These are phyloP conservation scores for Coregonus ussuriensis DNA, from an alignment of 2,797 vertebrate genomes.

Conservation along the genomic window DNA sequence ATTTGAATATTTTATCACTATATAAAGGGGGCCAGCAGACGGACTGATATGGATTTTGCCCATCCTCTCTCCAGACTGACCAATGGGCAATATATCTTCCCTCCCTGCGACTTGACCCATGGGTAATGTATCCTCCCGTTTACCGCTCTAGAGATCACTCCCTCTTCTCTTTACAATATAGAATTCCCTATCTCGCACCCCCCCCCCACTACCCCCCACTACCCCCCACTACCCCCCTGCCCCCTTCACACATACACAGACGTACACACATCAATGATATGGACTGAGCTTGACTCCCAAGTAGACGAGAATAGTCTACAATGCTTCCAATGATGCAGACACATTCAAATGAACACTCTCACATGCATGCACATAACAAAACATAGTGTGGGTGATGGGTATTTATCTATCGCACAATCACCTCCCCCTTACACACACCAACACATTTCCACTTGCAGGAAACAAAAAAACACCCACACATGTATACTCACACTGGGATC, in stretches of 20 bases:
- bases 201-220: constrained; percentile 10
- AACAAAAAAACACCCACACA: neutral
- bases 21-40: constrained; percentile 81
- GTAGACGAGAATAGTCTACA: neutral
- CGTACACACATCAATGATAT: neutral
- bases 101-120: constrained; percentile 71
- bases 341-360: neutral
- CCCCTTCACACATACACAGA: neutral
- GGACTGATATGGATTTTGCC: constrained; percentile 82
- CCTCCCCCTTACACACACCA: neutral
- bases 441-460: neutral
- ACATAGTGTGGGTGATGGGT: neutral
- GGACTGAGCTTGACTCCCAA: neutral
- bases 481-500: constrained; percentile 27
- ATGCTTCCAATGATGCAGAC: neutral
- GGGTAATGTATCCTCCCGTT: constrained; percentile 77
- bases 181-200: constrained; percentile 46
- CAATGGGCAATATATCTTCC: constrained; percentile 80
- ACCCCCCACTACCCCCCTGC: neutral
- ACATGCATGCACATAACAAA: neutral
- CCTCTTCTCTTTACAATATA: constrained; percentile 58
- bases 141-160: constrained; percentile 71
- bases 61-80: constrained; percentile 75
- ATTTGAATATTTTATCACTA: constrained; percentile 88
- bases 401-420: neutral